Percentiles rank a stretch among this genome's conserved stretches.
Evolutionary conservation across 2,113 vertebrate species (phyloP).

Genomic region (Elanus axillaris): DNA sequence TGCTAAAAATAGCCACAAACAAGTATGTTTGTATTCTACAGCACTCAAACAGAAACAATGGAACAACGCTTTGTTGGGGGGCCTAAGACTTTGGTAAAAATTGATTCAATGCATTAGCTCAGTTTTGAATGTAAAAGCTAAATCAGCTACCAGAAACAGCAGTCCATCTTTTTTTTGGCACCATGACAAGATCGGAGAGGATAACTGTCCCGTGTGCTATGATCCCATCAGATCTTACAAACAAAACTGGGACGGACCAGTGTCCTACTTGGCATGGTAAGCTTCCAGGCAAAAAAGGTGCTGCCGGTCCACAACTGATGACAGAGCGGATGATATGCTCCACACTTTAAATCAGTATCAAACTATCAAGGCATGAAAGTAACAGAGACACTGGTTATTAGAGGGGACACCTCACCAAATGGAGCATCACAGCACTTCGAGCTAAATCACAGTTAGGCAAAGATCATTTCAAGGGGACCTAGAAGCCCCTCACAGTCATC

Average conservation of each 20-base stretch:
- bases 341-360: background rate
- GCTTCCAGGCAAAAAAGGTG: background rate
- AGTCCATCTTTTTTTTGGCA: background rate
- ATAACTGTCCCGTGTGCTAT: background rate
- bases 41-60: background rate
- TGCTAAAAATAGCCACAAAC: slow-evolving; percentile 15
- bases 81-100: background rate
- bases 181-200: background rate
- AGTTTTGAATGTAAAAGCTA: background rate
- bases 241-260: background rate
- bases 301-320: background rate
- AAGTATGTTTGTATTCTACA: slow-evolving; percentile 20
- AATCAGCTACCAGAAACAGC: background rate
- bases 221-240: background rate
- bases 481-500: background rate
- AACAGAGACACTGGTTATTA: background rate
- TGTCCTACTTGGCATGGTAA: background rate
- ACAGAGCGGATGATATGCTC: background rate
- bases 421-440: background rate
- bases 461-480: background rate
- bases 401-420: background rate
- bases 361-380: background rate
- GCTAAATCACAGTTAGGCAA: background rate
- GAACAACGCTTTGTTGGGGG: slow-evolving; percentile 10
- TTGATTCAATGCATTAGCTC: background rate